Percentiles rank a stretch among this genome's conserved stretches.
phyloP scores from a whole-genome alignment of 2,113 vertebrate species.

The Tachysurus fulvidraco region DNA sequence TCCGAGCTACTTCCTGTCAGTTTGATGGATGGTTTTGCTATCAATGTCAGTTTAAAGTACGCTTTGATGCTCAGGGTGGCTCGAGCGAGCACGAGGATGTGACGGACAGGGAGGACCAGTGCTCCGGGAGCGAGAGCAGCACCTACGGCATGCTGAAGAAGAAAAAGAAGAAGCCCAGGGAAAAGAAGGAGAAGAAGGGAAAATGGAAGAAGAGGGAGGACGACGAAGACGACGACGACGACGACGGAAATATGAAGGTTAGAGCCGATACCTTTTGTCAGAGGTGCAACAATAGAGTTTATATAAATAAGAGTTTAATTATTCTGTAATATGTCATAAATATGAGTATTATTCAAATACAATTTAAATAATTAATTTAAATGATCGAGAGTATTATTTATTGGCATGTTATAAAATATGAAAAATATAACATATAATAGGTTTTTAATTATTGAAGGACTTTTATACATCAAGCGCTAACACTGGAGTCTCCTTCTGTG shows the following conservation, averaged over 20 bases:
- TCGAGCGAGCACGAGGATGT: constrained; percentile 83
- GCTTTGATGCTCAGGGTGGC: constrained; percentile 55
- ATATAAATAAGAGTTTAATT: not conserved
- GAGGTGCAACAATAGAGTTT: too few species aligned
- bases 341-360: not conserved
- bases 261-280: not conserved
- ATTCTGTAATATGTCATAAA: not conserved
- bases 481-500: not conserved
- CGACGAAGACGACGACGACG: constrained; percentile 83
- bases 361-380: too few species aligned
- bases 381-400: not conserved
- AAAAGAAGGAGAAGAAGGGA: constrained; percentile 92
- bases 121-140: constrained; percentile 89
- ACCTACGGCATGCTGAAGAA: constrained; percentile 89
- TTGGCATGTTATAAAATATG: not conserved
- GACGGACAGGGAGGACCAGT: constrained; percentile 86
- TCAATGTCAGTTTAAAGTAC: not conserved
- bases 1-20: not conserved
- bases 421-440: too few species aligned
- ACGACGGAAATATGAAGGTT: constrained; percentile 85
- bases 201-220: constrained; percentile 89
- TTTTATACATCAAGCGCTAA: too few species aligned
- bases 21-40: not conserved
- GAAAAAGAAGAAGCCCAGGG: constrained; percentile 93
- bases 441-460: not conserved